These are phyloP conservation scores for Poecilus cupreus DNA, from an alignment of 2,888 invertebrate genomes.

Conservation along the genomic window DNA sequence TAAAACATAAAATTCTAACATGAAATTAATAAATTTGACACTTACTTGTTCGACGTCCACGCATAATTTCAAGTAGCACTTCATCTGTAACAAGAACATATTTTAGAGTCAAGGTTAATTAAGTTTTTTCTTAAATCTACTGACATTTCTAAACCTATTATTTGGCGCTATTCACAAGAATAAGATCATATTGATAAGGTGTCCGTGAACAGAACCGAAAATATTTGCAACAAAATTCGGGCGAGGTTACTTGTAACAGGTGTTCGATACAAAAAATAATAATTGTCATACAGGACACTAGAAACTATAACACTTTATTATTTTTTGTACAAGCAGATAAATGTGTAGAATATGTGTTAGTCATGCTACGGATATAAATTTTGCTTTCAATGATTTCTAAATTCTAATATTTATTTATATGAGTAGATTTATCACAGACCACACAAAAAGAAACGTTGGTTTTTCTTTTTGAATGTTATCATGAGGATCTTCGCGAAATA, in stretches of 20 bases:
- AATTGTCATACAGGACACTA: neutral
- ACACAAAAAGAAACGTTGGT: constrained; percentile 11
- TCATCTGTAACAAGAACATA: neutral
- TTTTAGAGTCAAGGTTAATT: neutral
- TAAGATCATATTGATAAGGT: neutral
- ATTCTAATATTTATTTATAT: neutral
- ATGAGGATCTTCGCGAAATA: constrained; percentile 7
- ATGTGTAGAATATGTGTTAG: neutral
- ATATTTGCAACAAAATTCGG: neutral
- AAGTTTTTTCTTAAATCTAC: neutral
- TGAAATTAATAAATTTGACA: no score
- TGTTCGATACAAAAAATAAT: neutral
- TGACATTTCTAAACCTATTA: constrained; percentile 9
- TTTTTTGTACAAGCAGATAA: neutral
- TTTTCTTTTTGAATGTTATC: constrained; percentile 15
- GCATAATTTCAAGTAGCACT: neutral
- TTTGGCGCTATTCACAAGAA: constrained; percentile 20
- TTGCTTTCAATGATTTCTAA: neutral
- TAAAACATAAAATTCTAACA: no score
- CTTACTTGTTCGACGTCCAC: no score
- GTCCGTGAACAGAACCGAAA: constrained; percentile 17
- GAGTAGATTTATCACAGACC: neutral
- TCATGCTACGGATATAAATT: neutral
- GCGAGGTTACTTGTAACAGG: neutral
- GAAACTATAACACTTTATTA: neutral